Conservation (phyloP, 2,888 invertebrate genomes). For the Cosmia trapezina region DNA sequence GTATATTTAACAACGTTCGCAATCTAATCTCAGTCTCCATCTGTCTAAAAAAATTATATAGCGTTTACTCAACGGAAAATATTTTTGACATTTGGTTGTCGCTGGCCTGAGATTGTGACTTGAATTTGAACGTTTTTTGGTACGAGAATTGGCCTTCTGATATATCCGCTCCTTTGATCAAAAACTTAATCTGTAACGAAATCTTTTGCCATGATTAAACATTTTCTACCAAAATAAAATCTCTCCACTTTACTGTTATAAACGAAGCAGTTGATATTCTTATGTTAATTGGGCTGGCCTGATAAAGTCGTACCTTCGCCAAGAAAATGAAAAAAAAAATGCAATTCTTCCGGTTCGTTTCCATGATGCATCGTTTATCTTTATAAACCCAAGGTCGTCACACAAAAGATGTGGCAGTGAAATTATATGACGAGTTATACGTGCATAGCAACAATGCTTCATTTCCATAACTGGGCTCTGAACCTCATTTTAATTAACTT, state of each 20-base stretch:
- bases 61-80: too few relatives aligned
- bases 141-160: too few relatives aligned
- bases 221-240: not conserved
- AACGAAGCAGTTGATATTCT: conserved; percentile 11
- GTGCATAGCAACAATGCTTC: conserved; percentile 83
- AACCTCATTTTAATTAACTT: conserved; percentile 79
- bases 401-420: conserved; percentile 71
- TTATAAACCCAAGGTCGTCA: conserved; percentile 71
- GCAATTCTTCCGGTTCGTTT: conserved; percentile 62
- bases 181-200: not conserved
- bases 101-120: too few relatives aligned
- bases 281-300: conserved; percentile 19
- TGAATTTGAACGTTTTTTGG: too few relatives aligned
- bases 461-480: conserved; percentile 81
- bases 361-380: conserved; percentile 64
- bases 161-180: too few relatives aligned
- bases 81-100: too few relatives aligned
- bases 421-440: conserved; percentile 71
- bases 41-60: too few relatives aligned
- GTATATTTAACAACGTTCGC: too few relatives aligned
- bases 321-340: conserved; percentile 55
- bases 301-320: conserved; percentile 45
- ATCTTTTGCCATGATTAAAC: not conserved
- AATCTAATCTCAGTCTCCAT: too few relatives aligned
- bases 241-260: not conserved